A percentile compares a stretch with the other conserved stretches of the same genome.
phyloP scores from a whole-genome alignment of 1,140 invertebrate species.

The Acromyrmex heyeri region DNA sequence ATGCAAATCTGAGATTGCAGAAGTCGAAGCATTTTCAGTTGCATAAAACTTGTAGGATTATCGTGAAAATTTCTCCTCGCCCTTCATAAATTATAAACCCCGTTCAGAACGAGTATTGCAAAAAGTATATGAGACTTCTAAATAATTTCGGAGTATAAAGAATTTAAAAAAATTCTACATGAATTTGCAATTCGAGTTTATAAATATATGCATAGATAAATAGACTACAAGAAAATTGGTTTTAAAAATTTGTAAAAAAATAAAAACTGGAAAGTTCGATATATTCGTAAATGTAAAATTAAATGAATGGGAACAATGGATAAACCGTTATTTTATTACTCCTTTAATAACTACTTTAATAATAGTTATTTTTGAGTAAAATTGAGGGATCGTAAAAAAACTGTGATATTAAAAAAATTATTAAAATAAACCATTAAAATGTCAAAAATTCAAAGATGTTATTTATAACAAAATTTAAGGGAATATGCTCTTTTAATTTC shows the following conservation, averaged over 20 bases:
- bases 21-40: constrained; percentile 24
- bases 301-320: constrained; percentile 4
- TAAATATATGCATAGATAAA: not conserved
- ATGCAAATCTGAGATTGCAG: constrained; percentile 88
- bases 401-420: not conserved
- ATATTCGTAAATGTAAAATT: constrained; percentile 16
- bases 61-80: not conserved
- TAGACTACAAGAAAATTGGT: not conserved
- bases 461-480: constrained; percentile 8
- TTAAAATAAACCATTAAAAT: not conserved
- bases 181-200: not conserved
- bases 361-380: constrained; percentile 20
- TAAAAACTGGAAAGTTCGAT: not conserved
- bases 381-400: not conserved
- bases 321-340: not conserved
- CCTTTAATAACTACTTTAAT: constrained; percentile 15
- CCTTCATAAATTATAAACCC: not conserved
- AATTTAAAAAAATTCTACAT: not conserved
- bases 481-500: not conserved
- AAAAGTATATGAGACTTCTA: not conserved
- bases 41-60: not conserved
- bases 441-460: constrained; percentile 1
- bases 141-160: not conserved
- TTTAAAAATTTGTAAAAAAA: not conserved
- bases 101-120: not conserved